Evolutionary conservation across 2,113 vertebrate genomes (phyloP).

Genomic region (Gopherus evgoodei): DNA sequence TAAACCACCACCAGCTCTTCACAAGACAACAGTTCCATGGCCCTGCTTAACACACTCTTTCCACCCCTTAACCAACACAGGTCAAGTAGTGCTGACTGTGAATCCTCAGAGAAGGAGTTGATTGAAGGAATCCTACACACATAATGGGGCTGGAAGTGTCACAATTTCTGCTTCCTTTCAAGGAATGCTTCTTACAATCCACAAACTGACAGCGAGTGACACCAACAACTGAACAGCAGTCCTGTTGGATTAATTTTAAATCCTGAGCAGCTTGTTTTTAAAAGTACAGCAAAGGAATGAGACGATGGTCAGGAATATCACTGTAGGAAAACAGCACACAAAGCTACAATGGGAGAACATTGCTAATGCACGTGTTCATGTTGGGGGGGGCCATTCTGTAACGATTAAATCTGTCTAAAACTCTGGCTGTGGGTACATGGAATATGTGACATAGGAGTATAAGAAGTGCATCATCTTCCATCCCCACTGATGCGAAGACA

Average conservation of each 20-base stretch:
- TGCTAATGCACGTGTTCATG: fast-evolving
- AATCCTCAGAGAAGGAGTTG: no score
- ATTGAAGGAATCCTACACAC: no score
- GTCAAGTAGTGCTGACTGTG: background rate
- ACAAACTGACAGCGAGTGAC: no score
- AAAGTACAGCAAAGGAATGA: background rate
- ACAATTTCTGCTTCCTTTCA: no score
- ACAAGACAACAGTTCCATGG: background rate
- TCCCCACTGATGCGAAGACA: background rate
- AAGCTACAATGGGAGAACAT: background rate
- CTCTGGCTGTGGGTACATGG: background rate
- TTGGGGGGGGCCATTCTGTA: background rate
- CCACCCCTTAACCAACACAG: background rate
- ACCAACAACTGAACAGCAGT: no score
- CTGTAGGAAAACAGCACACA: background rate
- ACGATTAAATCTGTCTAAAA: background rate
- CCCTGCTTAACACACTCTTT: background rate
- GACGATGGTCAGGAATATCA: background rate
- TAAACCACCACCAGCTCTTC: background rate
- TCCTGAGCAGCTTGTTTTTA: no score
- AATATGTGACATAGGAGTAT: background rate
- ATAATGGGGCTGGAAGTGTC: no score
- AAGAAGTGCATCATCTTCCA: background rate
- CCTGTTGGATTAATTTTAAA: no score
- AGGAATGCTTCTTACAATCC: no score